Evolutionary conservation across 1,140 invertebrate species (phyloP).

Genomic region (Drosophila pallidifrons): DNA sequence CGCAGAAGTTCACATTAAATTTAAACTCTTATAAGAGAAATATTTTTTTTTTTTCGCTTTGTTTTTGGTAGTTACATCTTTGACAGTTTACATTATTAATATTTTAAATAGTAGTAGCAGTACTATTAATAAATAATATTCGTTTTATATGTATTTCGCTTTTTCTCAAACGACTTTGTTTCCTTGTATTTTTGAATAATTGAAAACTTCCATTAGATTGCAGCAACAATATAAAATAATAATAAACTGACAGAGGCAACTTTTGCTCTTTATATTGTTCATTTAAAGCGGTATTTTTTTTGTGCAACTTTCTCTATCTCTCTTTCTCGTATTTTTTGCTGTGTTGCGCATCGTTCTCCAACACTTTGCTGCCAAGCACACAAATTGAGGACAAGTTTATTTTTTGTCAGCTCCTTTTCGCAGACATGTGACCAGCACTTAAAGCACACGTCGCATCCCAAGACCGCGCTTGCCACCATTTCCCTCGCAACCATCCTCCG

Average conservation of each 20-base stretch:
- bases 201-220: conserved; percentile 15
- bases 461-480: conserved; percentile 19
- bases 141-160: neutral
- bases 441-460: conserved; percentile 44
- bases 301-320: conserved; percentile 1
- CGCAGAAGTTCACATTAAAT: neutral
- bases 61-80: neutral
- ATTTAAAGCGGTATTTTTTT: conserved; percentile 28
- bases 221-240: conserved; percentile 18
- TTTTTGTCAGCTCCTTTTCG: conserved; percentile 49
- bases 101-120: too few species aligned
- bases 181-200: conserved; percentile 2
- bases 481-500: neutral
- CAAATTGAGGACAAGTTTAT: conserved; percentile 55
- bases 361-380: conserved; percentile 42
- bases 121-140: too few species aligned
- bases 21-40: neutral
- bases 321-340: neutral
- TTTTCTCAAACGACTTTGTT: neutral
- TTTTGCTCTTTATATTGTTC: conserved; percentile 13
- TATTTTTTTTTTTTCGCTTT: neutral
- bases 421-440: conserved; percentile 53
- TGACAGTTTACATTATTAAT: too few species aligned
- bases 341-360: conserved; percentile 22
- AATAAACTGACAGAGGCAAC: conserved; percentile 28